These are phyloP conservation scores for Sparus aurata DNA, from an alignment of 2,797 vertebrate genomes.

Conservation along the genomic window DNA sequence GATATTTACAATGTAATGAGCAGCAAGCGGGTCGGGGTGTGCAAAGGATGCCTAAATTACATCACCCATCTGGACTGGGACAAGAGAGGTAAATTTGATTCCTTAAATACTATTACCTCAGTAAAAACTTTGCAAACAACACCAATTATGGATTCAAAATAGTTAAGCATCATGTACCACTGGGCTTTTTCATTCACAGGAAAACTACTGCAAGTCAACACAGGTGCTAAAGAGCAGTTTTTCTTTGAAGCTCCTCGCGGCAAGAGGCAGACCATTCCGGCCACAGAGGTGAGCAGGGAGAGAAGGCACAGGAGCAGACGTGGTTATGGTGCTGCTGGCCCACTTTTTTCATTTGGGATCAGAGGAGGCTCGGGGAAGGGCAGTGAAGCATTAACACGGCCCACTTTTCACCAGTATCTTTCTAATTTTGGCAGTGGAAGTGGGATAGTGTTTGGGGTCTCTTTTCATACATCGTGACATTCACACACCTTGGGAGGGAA, in stretches of 20 bases:
- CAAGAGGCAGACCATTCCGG: constrained; percentile 94
- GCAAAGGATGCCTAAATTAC: constrained; percentile 95
- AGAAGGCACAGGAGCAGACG: constrained; percentile 24
- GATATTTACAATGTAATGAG: constrained; percentile 99
- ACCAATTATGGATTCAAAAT: constrained; percentile 28
- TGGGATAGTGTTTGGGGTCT: constrained; percentile 65
- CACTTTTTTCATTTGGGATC: constrained; percentile 63
- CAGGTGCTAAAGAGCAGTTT: constrained; percentile 96
- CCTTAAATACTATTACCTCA: neutral
- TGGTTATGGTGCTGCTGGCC: constrained; percentile 53
- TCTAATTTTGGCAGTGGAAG: constrained; percentile 78
- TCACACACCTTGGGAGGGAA: constrained; percentile 49
- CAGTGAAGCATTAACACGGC: constrained; percentile 80
- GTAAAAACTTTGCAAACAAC: neutral
- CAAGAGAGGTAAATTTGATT: constrained; percentile 87
- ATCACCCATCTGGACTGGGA: constrained; percentile 99
- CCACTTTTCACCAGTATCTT: constrained; percentile 78
- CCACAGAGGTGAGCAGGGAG: constrained; percentile 89
- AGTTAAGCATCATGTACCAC: constrained; percentile 9
- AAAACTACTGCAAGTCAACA: constrained; percentile 98
- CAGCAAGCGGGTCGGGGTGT: constrained; percentile 97
- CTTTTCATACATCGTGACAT: constrained; percentile 61
- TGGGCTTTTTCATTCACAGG: constrained; percentile 85
- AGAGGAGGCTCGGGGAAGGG: constrained; percentile 68
- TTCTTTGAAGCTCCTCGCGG: constrained; percentile 99